Evolutionary conservation across 2,113 vertebrate species (phyloP).

Genomic region (Ibidorhyncha struthersii): DNA sequence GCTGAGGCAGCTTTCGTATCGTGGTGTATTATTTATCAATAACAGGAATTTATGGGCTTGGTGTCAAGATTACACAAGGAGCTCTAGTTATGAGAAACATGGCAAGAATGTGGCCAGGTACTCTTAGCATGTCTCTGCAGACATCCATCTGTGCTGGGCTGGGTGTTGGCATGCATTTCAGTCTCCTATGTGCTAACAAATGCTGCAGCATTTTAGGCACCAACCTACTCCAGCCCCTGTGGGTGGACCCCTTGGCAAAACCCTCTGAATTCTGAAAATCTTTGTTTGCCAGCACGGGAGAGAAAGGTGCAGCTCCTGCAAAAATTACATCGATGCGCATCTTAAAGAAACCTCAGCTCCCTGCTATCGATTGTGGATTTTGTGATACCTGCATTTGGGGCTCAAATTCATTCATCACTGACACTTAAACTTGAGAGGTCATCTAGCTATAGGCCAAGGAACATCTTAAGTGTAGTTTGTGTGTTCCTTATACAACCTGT

Average conservation of each 20-base stretch:
- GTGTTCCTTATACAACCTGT: not conserved
- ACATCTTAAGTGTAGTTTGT: not conserved
- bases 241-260: not conserved
- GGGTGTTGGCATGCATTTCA: not conserved
- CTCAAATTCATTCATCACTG: not conserved
- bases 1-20: not conserved
- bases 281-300: not conserved
- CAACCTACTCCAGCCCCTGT: not conserved
- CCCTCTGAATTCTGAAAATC: not conserved
- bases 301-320: not conserved
- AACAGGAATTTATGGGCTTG: not conserved
- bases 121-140: not conserved
- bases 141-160: not conserved
- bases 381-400: not conserved
- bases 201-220: not conserved
- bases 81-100: not conserved
- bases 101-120: not conserved
- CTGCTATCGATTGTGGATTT: not conserved
- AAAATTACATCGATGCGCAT: not conserved
- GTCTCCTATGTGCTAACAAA: not conserved
- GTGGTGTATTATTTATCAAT: not conserved
- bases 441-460: not conserved
- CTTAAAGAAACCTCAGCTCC: not conserved
- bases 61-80: not conserved
- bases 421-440: not conserved